Percentiles rank a stretch among this genome's conserved stretches.
These are phyloP conservation scores for Drosophila fulvimacula DNA, from an alignment of 2,888 invertebrate genomes.

Conservation along the genomic window DNA sequence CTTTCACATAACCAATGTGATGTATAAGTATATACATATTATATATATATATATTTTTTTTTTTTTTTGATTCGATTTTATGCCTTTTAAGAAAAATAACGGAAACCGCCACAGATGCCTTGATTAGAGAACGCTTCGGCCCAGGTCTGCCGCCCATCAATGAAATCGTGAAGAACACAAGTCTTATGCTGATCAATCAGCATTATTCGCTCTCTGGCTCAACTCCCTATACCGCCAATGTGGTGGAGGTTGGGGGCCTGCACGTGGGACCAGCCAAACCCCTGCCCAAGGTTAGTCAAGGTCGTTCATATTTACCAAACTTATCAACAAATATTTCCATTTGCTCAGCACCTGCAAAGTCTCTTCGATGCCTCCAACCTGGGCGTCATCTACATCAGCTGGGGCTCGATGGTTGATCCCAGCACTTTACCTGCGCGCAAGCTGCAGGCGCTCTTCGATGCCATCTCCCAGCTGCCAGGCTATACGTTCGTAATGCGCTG, in stretches of 20 bases:
- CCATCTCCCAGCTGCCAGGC: conserved; percentile 84
- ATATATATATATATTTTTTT: not conserved
- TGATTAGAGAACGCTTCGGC: conserved; percentile 85
- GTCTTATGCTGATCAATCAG: conserved; percentile 85
- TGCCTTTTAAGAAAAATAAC: conserved; percentile 63
- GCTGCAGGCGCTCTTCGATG: conserved; percentile 85
- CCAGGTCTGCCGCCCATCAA: conserved; percentile 84
- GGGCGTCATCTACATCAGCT: conserved; percentile 89
- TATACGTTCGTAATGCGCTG: conserved; percentile 89
- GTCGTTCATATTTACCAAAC: not conserved
- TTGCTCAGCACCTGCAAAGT: conserved; percentile 33
- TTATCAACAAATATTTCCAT: not conserved
- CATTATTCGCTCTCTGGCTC: conserved; percentile 85
- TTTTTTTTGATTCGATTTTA: not conserved
- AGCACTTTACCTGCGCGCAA: conserved; percentile 86
- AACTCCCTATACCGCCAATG: conserved; percentile 84
- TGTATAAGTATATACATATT: conserved; percentile 63
- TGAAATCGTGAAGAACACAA: conserved; percentile 82
- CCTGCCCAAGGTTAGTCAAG: conserved; percentile 68
- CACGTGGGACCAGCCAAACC: conserved; percentile 81
- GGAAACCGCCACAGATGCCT: conserved; percentile 82
- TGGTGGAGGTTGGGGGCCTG: conserved; percentile 86
- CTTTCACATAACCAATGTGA: conserved; percentile 57
- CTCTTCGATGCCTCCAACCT: conserved; percentile 39
- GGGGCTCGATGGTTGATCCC: conserved; percentile 89